These are phyloP conservation scores for Caenorhabditis sp. DNA, from an alignment of 2,888 invertebrate species.

Conservation along the genomic window DNA sequence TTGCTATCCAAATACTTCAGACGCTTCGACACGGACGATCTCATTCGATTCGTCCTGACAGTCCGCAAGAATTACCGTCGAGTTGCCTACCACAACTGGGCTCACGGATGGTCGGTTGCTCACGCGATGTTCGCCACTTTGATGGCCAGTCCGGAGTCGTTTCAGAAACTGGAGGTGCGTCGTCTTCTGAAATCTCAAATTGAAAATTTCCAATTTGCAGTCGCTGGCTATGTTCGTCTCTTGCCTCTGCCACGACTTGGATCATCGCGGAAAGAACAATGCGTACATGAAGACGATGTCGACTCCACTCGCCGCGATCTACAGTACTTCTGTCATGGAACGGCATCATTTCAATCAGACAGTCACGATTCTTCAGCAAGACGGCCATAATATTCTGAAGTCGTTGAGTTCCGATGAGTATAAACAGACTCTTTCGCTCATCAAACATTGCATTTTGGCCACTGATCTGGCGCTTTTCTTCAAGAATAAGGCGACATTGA, in stretches of 20 bases:
- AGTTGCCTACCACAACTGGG: constrained; percentile 90
- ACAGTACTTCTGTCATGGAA: constrained; percentile 92
- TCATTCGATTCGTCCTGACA: constrained; percentile 89
- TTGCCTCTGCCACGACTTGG: constrained; percentile 91
- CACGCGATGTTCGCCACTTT: constrained; percentile 87
- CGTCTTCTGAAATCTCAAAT: too few relatives aligned
- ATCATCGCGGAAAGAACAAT: constrained; percentile 92
- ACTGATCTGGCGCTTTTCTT: constrained; percentile 92
- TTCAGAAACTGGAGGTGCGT: constrained; percentile 80
- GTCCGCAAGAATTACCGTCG: constrained; percentile 91
- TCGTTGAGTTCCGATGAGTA: constrained; percentile 78
- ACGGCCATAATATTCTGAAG: constrained; percentile 91
- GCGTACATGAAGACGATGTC: constrained; percentile 90
- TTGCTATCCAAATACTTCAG: constrained; percentile 65
- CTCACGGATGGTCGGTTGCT: constrained; percentile 92
- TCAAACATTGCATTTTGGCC: constrained; percentile 91
- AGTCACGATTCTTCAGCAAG: constrained; percentile 91
- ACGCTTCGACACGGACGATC: constrained; percentile 87
- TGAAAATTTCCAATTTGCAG: constrained; percentile 85
- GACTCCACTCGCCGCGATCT: constrained; percentile 91
- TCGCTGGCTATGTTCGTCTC: constrained; percentile 90
- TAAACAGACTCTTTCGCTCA: constrained; percentile 87
- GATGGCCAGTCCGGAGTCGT: constrained; percentile 69
- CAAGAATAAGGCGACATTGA: constrained; percentile 86
- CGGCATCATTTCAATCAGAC: constrained; percentile 94